These are phyloP conservation scores for Pyrgilauda ruficollis DNA, from an alignment of 2,113 vertebrate genomes.

Conservation along the genomic window DNA sequence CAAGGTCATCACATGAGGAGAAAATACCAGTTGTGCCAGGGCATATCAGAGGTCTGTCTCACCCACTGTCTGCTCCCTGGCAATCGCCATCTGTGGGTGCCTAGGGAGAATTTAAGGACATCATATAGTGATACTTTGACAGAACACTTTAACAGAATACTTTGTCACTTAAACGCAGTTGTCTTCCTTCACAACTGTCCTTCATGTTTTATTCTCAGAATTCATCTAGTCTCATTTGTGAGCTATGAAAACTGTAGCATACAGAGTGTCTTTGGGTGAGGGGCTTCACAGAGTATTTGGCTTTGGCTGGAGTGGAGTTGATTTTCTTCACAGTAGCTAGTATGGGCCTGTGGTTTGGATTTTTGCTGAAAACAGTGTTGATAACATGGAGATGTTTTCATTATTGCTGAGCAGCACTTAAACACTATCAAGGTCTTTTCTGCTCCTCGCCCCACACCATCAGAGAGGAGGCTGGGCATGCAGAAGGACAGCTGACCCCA, in stretches of 20 bases:
- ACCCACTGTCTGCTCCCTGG: neutral
- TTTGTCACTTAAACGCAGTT: neutral
- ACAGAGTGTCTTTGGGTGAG: neutral
- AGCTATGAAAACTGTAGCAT: neutral
- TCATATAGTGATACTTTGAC: neutral
- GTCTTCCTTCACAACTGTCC: neutral
- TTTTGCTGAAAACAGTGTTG: neutral
- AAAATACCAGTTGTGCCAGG: neutral
- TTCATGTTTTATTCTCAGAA: neutral
- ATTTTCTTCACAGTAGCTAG: neutral
- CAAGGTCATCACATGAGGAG: neutral
- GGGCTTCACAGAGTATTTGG: neutral
- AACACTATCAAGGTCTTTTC: neutral
- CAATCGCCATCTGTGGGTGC: neutral
- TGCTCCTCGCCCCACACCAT: neutral
- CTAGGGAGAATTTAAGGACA: constrained; percentile 2
- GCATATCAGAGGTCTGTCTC: neutral
- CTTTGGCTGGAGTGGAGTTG: neutral
- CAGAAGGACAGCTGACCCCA: neutral
- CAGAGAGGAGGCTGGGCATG: neutral
- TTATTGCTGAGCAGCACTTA: neutral
- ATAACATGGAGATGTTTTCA: neutral
- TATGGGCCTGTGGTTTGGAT: neutral
- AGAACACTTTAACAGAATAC: neutral
- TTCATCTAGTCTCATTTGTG: neutral